Conservation (phyloP, 2,797 vertebrate species). For the Poecilia velifera region DNA sequence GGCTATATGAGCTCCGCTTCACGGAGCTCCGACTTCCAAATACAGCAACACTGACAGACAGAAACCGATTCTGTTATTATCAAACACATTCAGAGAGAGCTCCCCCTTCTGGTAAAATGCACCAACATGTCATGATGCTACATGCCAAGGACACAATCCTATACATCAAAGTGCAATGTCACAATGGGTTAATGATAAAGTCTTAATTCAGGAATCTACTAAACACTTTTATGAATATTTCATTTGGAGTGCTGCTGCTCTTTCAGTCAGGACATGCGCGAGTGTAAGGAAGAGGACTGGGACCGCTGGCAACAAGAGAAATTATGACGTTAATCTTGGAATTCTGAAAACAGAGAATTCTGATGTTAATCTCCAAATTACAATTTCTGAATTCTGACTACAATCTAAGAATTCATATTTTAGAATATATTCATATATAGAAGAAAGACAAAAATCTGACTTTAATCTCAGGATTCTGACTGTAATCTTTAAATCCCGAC, state of each 20-base stretch:
- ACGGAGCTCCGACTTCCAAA: slow-evolving; percentile 73
- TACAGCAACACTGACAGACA: slow-evolving; percentile 80
- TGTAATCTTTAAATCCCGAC: too few relatives aligned
- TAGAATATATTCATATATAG: too few relatives aligned
- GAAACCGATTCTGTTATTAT: slow-evolving; percentile 92
- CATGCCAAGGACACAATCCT: slow-evolving; percentile 98
- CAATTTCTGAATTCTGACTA: background rate
- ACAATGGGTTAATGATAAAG: slow-evolving; percentile 92
- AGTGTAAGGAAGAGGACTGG: slow-evolving; percentile 2
- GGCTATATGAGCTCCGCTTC: slow-evolving; percentile 75
- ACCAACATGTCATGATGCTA: slow-evolving; percentile 92
- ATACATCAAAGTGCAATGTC: slow-evolving; percentile 99
- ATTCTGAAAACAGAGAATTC: background rate
- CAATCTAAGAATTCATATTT: background rate
- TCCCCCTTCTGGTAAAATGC: slow-evolving; percentile 87
- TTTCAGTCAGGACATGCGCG: slow-evolving; percentile 72
- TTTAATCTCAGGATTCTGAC: background rate
- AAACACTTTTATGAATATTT: slow-evolving; percentile 80
- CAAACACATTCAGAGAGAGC: slow-evolving; percentile 93
- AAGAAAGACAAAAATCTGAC: background rate
- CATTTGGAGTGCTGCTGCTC: slow-evolving; percentile 80
- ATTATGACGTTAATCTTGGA: background rate
- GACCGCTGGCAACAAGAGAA: background rate
- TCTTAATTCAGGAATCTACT: slow-evolving; percentile 72
- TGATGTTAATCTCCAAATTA: background rate